Evolutionary conservation across 2,113 vertebrate species (phyloP).

Genomic region (Passer domesticus): DNA sequence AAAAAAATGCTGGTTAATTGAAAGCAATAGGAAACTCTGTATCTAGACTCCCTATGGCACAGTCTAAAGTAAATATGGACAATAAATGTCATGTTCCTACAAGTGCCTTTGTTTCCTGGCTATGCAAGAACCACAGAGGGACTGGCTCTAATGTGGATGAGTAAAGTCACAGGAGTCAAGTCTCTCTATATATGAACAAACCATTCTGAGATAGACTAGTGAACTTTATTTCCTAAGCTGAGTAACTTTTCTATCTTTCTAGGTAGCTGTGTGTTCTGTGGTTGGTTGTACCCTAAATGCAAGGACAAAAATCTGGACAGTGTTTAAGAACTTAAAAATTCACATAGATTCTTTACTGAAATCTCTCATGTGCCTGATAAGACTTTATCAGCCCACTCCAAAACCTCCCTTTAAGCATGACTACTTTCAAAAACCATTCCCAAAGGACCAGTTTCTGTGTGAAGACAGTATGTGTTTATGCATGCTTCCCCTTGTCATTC

Average conservation of each 20-base stretch:
- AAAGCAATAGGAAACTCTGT: not conserved
- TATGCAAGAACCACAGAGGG: not conserved
- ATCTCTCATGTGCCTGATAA: not conserved
- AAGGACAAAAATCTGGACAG: not conserved
- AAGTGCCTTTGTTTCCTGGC: not conserved
- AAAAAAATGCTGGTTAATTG: not conserved
- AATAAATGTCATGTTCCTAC: not conserved
- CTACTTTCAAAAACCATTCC: not conserved
- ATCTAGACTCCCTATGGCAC: not conserved
- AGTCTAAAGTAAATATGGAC: not conserved
- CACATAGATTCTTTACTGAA: not conserved
- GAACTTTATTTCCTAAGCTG: not conserved
- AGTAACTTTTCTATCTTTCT: not conserved
- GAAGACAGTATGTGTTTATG: not conserved
- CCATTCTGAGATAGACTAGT: fast-evolving
- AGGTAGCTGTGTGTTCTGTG: not conserved
- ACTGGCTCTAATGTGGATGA: not conserved
- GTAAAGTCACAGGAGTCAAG: not conserved
- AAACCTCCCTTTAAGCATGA: not conserved
- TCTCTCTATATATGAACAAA: not conserved
- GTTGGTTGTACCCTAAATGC: not conserved
- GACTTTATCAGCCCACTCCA: not conserved
- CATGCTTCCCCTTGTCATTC: not conserved
- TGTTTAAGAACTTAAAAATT: not conserved
- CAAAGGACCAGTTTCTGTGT: not conserved